phyloP scores from a whole-genome alignment of 2,797 vertebrate genomes.

The Etheostoma perlongum region DNA sequence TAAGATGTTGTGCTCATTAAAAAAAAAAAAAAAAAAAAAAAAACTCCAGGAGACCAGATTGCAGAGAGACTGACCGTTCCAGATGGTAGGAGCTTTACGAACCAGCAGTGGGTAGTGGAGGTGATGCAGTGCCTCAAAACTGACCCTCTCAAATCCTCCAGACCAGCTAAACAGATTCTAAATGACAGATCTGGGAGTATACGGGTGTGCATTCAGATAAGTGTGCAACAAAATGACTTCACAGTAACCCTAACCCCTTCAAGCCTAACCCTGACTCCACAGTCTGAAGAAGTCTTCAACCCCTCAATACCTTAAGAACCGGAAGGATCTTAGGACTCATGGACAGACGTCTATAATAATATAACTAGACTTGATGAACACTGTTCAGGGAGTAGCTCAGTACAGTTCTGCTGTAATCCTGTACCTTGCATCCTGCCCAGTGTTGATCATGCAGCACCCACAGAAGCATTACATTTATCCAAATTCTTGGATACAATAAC shows the following conservation, averaged over 20 bases:
- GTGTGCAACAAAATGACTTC: background rate
- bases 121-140: conserved; percentile 29
- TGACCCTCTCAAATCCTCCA: background rate
- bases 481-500: no score
- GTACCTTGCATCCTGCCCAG: background rate
- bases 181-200: conserved; percentile 9
- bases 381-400: background rate
- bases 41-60: background rate
- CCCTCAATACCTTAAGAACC: background rate
- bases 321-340: background rate
- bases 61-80: background rate
- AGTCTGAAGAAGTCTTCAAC: conserved; percentile 7
- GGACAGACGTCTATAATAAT: conserved; percentile 14
- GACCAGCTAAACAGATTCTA: conserved; percentile 7
- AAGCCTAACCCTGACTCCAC: background rate
- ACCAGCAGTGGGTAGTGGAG: conserved; percentile 12
- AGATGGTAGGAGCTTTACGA: conserved; percentile 24
- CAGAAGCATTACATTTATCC: background rate
- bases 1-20: conserved; percentile 13
- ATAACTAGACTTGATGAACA: background rate
- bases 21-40: conserved; percentile 10
- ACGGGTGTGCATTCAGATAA: background rate
- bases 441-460: background rate
- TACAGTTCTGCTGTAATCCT: background rate
- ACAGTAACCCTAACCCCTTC: no score